Conservation (phyloP, 1,140 invertebrate genomes). For the Hypsibius dujardini region DNA sequence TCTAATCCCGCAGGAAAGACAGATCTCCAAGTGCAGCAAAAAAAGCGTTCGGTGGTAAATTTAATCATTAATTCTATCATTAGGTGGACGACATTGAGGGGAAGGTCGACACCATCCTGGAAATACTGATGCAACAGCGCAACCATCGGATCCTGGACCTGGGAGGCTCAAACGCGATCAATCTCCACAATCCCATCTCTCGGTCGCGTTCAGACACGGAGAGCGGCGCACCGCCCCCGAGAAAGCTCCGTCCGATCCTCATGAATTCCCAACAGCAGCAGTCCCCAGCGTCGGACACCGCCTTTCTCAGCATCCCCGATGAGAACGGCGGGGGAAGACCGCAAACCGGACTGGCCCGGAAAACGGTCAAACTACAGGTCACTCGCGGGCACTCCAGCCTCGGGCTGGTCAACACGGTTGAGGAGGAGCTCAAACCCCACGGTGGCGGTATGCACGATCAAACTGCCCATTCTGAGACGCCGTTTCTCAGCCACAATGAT, state of each 20-base stretch:
- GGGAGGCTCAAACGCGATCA: conserved; percentile 23
- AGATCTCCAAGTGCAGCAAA: not conserved
- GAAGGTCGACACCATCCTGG: conserved; percentile 62
- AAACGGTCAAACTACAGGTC: conserved; percentile 44
- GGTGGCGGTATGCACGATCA: too few relatives aligned
- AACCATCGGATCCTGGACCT: conserved; percentile 20
- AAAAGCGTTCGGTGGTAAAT: not conserved
- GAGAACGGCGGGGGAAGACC: not conserved
- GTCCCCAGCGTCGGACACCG: conserved; percentile 44
- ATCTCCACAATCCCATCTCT: conserved; percentile 24
- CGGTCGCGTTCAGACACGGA: conserved; percentile 25
- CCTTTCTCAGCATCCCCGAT: not conserved
- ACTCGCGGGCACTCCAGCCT: conserved; percentile 58
- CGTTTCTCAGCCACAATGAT: too few relatives aligned
- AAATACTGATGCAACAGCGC: conserved; percentile 66
- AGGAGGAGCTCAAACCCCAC: not conserved
- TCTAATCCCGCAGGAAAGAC: not conserved
- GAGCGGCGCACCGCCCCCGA: conserved; percentile 23
- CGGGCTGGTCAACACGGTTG: conserved; percentile 33
- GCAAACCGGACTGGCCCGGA: conserved; percentile 44
- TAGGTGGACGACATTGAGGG: conserved; percentile 60
- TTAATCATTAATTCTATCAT: conserved; percentile 22
- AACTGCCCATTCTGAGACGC: too few relatives aligned
- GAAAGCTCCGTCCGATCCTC: conserved; percentile 42
- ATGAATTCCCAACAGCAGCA: conserved; percentile 44